Conservation (phyloP, 2,888 invertebrate species). For the Diaprepes abbreviatus region DNA sequence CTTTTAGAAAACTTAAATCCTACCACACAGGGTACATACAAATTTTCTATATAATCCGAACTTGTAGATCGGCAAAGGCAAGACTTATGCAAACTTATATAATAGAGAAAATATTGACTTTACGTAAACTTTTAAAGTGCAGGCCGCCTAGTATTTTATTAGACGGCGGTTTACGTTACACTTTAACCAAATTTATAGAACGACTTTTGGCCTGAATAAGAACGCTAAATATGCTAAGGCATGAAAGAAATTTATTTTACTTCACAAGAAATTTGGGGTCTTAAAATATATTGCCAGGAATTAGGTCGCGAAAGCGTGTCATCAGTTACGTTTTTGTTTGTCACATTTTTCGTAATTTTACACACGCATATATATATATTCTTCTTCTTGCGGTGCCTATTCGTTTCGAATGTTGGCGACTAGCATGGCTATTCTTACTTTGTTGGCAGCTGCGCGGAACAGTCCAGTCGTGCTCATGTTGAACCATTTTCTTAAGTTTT, state of each 20-base stretch:
- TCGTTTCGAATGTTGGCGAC: too few relatives aligned
- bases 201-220: background rate
- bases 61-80: constrained; percentile 25
- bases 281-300: background rate
- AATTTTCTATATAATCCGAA: constrained; percentile 29
- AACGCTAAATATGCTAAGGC: constrained; percentile 9
- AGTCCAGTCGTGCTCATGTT: too few relatives aligned
- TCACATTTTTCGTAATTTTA: too few relatives aligned
- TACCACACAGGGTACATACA: constrained; percentile 38
- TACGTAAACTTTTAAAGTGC: constrained; percentile 33
- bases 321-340: background rate
- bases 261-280: background rate
- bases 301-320: background rate
- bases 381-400: too few relatives aligned
- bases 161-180: constrained; percentile 19
- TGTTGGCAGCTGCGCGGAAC: too few relatives aligned
- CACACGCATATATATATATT: too few relatives aligned
- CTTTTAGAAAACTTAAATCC: too few relatives aligned
- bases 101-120: constrained; percentile 46
- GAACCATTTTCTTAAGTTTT: too few relatives aligned
- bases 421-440: too few relatives aligned
- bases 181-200: constrained; percentile 18
- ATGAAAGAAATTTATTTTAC: constrained; percentile 13
- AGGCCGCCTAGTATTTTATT: constrained; percentile 33
- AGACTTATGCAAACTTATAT: constrained; percentile 39